A percentile compares a stretch with the other conserved stretches of the same genome.
phyloP scores from a whole-genome alignment of 1,140 invertebrate genomes.

The Aphidius gifuensis region DNA sequence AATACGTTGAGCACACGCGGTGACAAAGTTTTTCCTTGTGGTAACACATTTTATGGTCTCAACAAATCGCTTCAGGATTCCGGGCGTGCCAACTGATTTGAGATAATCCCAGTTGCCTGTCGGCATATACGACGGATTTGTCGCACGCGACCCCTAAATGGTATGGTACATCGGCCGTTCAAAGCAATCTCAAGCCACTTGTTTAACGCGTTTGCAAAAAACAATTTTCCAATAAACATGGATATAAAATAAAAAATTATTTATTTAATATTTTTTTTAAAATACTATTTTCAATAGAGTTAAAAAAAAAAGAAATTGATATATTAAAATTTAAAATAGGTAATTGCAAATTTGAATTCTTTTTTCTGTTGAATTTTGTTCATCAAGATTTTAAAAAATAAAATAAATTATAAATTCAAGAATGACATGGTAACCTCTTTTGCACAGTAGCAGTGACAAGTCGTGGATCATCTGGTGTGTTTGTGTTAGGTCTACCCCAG shows the following conservation, averaged over 20 bases:
- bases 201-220: not conserved
- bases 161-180: constrained; percentile 24
- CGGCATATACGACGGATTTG: constrained; percentile 42
- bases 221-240: not conserved
- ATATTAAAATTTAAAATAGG: too few relatives aligned
- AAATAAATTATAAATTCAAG: constrained; percentile 17
- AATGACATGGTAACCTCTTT: constrained; percentile 36
- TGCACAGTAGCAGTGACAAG: constrained; percentile 35
- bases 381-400: too few relatives aligned
- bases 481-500: not conserved
- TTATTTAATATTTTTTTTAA: too few relatives aligned
- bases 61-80: constrained; percentile 50
- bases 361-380: too few relatives aligned
- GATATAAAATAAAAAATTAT: too few relatives aligned
- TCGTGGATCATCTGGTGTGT: constrained; percentile 33
- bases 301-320: not conserved
- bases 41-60: constrained; percentile 32
- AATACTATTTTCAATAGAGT: not conserved
- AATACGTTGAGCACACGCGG: not conserved
- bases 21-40: constrained; percentile 23
- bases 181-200: not conserved
- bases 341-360: too few relatives aligned
- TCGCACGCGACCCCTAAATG: constrained; percentile 49
- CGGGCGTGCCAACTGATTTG: constrained; percentile 47
- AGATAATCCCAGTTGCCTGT: constrained; percentile 40